Base-by-base conservation (phyloP, 2,888 invertebrate genomes). In the Hypercompe scribonia region DNA sequence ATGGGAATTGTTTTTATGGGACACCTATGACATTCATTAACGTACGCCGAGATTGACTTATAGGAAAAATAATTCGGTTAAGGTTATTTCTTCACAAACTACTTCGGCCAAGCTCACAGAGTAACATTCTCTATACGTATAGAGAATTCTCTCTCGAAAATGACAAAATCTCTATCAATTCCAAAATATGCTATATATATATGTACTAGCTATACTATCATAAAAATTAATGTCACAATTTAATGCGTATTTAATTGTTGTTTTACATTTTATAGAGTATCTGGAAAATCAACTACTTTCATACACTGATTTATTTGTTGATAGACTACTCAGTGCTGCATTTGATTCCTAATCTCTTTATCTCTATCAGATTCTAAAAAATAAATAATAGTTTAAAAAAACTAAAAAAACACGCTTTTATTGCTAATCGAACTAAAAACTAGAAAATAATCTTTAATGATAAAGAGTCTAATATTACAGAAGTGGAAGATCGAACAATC, bases 21-120 rank as follows among this genome's bases (percentile, higher is more conserved):
- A 70, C 54, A 31, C 34, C 28, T 68, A 31, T n/a, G n/a, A 46
- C 31, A 42, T 67, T 61, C 46, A 66, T 61, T 18, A 8, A 18
- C 33, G 33, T n/a, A n/a, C 11, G 65, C 28, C 10, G 13, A 15
- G 13, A 18, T 36, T 81, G 76, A 81, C 34, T 77, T 66, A 79
- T 73, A 33, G 33, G 42, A 80, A 82, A 39, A 18, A 65, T n/a
- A 75, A 75, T 13, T 77, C 42, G 81, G 84, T 79, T 77, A 81
- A 81, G 81, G 84, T 75, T 63, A 68, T 68, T 71, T 42, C 28
- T n/a, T 2, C 18, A 61, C 1, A 7, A 2, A 31, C 8, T n/a
- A n/a, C n/a, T n/a, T n/a, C n/a, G n/a, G n/a, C n/a, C n/a, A n/a
- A n/a, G n/a, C n/a, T n/a, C n/a, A 8, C 7, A 18, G 18, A 61